Percentiles rank a stretch among this genome's conserved stretches.
These are phyloP conservation scores for Oncorhynchus gorbuscha DNA, from an alignment of 2,113 vertebrate species.

Conservation along the genomic window DNA sequence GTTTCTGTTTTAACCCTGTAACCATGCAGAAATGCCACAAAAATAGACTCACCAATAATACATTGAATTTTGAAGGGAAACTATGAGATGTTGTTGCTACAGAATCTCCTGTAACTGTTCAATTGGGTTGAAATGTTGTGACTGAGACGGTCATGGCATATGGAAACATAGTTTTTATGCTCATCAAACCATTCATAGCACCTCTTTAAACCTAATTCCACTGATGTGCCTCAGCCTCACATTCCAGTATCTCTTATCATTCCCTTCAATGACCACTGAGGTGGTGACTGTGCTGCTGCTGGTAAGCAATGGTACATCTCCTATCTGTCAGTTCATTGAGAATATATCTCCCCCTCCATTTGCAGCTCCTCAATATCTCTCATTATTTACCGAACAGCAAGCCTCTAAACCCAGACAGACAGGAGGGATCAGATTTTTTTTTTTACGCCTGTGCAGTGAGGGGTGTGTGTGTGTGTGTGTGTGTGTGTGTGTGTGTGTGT, in stretches of 20 bases:
- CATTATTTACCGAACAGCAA: conserved; percentile 60
- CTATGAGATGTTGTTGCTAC: no score
- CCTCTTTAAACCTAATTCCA: background rate
- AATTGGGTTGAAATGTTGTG: no score
- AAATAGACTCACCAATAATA: no score
- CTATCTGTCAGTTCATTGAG: conserved; percentile 29
- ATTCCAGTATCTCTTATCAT: background rate
- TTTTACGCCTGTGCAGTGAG: conserved; percentile 25
- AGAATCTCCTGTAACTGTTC: no score
- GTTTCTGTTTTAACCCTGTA: no score
- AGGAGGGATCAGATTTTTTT: conserved; percentile 58
- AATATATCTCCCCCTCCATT: conserved; percentile 47
- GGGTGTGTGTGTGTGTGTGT: no score
- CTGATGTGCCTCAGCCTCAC: background rate
- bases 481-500: conserved; percentile 6
- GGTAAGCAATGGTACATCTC: conserved; percentile 30
- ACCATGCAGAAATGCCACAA: no score
- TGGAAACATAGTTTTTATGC: no score
- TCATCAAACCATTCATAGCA: background rate
- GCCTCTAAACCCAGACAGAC: conserved; percentile 57
- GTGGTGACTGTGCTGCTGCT: conserved; percentile 26
- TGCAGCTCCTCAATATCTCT: conserved; percentile 35
- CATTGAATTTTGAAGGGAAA: no score
- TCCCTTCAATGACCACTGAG: conserved; percentile 38
- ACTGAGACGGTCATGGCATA: no score